Evolutionary conservation across 2,888 invertebrate species (phyloP), one percentile per base, ranked within the genome.

Genomic region (Siphlonurus alternatus): DNA sequence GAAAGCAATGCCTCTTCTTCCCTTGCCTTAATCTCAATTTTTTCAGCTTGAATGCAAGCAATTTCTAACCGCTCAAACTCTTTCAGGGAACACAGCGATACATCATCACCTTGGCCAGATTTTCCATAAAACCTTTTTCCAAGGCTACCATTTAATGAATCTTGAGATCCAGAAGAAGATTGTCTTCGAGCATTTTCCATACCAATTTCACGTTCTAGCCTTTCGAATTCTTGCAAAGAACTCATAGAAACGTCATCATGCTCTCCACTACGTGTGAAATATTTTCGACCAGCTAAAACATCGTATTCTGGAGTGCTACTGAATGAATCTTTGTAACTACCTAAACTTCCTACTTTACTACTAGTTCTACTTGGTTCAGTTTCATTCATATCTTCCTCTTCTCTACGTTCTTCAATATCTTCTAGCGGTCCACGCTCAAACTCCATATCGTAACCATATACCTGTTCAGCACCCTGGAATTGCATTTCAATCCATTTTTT

Each of bases 271-370:
- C 86, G 85, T 2, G 87, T 84, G 71, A 92, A 87, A 74, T 88
- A 89, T 71, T 88, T 87, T 71, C 88, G 83, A n/a, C 89, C 85
- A 63, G 89, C 86, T 65, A 92, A 76, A 69, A 89, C 86, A 76
- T 93, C 93, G 70, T 89, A 93, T 72, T 95, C 95, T 0, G 95
- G 95, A 1, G 94, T 89, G 71, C 93, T 94, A 5, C 93, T 92
- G 66, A 88, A 87, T 1, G 93, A 93, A 71, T 93, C 93, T 70
- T 91, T 67, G 60, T 68, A 69, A 23, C 88, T 88, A 62, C 87
- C 86, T 62, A 88, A 77, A 70, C 88, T 88, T 51, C 91, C 91
- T 61, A 90, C 85, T 72, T 86, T 78, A 69, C 86, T 86, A 25
- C 84, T 88, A n/a, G 56, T 22, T 5, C 22, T 10, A 66, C 81